Base-by-base conservation (phyloP, 2,113 vertebrate genomes). In the Phoxinus phoxinus region DNA sequence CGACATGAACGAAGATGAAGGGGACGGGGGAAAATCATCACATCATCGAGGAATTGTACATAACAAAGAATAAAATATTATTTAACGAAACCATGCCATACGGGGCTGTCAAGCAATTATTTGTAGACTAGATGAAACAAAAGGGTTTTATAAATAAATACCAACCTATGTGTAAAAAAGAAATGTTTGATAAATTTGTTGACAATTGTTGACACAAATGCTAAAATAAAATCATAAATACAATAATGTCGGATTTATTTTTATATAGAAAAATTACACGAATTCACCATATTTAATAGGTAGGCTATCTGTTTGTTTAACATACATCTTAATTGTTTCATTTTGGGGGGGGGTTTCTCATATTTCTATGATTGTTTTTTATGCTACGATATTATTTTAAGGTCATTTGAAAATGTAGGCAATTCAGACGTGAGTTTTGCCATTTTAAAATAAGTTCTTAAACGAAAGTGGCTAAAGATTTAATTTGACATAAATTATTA, bases 41-140 rank as follows among this genome's bases (percentile, higher is more conserved):
- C 59, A 61, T 56, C 75, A 63, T 48, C 30, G 53, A 71, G 73
- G 61, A 86, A 81, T 74, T 94, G 92, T 94, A 94, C 88, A 95
- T 94, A 93, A 90, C 80, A 86, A 90, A 91, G 89, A 90, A 93
- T 87, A 87, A 90, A 92, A 89, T 88, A 90, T 91, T 94, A 95
- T 95, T 95, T 95, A 95, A 86, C 90, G 86, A 81, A 83, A 35
- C 11, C 81, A 37, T 86, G 73, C 77, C 86, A 86, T 71, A 85
- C 46, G 83, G 35, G 77, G 82, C 88, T 92, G 86, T 89, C 81
- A 80, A 81, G 72, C 86, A 82, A 48, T 51, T 85, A 65, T 85
- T 85, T 85, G 83, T 65, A 85, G 74, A 53, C 21, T 69, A 85
- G 63, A 84, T 15, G 17, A 30, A 56, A 41, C 10, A 78, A 85